These are phyloP conservation scores for Caenorhabditis japonica DNA, from an alignment of 2,888 invertebrate genomes.

Conservation along the genomic window DNA sequence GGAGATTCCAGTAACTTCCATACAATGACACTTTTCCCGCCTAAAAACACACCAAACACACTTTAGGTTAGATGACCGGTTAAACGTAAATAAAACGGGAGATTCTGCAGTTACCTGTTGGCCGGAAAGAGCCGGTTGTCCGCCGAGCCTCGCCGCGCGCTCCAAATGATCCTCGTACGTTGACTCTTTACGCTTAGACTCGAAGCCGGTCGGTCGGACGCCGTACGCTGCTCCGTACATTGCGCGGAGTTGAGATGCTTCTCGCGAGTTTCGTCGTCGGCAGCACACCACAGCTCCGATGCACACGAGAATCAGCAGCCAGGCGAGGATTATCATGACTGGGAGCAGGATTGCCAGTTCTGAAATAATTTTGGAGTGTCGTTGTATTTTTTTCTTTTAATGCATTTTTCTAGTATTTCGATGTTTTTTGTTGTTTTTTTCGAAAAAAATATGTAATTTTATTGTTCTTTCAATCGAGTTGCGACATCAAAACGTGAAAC, in stretches of 20 bases:
- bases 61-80: neutral
- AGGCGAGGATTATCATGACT: conserved; percentile 73
- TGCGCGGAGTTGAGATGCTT: conserved; percentile 62
- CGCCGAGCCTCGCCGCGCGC: conserved; percentile 71
- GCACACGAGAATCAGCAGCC: conserved; percentile 73
- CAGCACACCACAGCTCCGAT: conserved; percentile 76
- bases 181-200: conserved; percentile 61
- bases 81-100: no score
- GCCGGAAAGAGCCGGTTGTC: conserved; percentile 56
- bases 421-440: no score
- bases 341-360: conserved; percentile 73
- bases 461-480: no score
- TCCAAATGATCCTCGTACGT: conserved; percentile 77
- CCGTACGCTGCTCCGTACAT: conserved; percentile 75
- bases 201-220: conserved; percentile 70
- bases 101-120: conserved; percentile 27
- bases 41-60: conserved; percentile 52
- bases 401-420: no score
- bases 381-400: no score
- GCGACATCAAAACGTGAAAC: no score
- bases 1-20: conserved; percentile 76
- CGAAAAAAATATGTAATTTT: no score
- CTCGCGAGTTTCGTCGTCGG: conserved; percentile 55
- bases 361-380: conserved; percentile 18
- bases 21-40: conserved; percentile 74